These are phyloP conservation scores for Saccostrea cuccullata DNA, from an alignment of 1,140 invertebrate genomes.

Conservation along the genomic window DNA sequence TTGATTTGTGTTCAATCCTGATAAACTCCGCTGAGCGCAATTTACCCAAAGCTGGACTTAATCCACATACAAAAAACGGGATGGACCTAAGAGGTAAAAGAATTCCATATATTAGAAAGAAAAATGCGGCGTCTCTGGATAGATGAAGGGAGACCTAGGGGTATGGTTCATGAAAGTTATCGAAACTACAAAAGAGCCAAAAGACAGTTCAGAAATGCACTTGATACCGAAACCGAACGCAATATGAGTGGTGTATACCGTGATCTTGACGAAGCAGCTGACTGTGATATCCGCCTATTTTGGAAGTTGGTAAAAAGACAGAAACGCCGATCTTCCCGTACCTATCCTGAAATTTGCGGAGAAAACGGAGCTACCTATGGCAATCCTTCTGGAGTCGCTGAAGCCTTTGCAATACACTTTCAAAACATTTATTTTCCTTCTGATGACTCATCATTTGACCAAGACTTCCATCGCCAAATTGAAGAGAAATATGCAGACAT, in stretches of 20 bases:
- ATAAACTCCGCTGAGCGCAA: neutral
- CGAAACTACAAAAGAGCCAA: neutral
- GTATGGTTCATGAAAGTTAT: neutral
- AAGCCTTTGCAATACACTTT: no score
- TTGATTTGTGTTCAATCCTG: constrained; percentile 11
- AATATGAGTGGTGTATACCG: neutral
- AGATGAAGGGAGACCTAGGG: neutral
- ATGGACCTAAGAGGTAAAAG: neutral
- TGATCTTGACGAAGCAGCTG: no score
- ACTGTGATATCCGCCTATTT: no score
- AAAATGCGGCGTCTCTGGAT: neutral
- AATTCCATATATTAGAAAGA: neutral
- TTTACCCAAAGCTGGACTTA: constrained; percentile 35
- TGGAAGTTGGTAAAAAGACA: neutral
- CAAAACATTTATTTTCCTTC: no score
- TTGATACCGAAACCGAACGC: neutral
- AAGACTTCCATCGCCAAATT: no score
- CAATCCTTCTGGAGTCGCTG: no score
- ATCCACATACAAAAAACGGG: constrained; percentile 20
- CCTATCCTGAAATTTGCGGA: neutral
- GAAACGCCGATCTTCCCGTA: neutral
- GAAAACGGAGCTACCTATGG: no score
- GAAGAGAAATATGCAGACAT: no score
- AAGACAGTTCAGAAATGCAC: neutral
- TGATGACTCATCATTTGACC: no score